These are phyloP conservation scores for Acrobasis suavella DNA, from an alignment of 2,888 invertebrate species.

Conservation along the genomic window DNA sequence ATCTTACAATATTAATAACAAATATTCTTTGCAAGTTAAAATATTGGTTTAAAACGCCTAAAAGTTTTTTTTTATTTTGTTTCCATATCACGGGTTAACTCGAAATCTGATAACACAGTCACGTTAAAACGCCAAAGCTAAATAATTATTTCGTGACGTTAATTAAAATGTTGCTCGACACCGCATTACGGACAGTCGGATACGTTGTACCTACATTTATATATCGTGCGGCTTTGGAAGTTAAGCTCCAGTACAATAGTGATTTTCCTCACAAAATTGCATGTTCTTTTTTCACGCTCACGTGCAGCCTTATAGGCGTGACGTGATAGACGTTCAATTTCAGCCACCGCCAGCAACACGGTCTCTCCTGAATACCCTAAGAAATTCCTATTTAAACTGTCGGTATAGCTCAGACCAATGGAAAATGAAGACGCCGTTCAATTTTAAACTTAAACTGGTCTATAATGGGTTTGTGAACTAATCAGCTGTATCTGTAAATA, in stretches of 20 bases:
- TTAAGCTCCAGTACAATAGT: not conserved
- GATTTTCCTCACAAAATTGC: slow-evolving; percentile 15
- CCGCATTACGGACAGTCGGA: not conserved
- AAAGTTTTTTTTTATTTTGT: no score
- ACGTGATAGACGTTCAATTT: slow-evolving; percentile 26
- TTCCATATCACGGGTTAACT: no score
- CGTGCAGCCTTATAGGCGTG: slow-evolving; percentile 25
- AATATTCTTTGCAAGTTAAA: no score
- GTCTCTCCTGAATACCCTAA: slow-evolving; percentile 14
- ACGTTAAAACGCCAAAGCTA: no score
- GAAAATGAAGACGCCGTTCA: slow-evolving; percentile 15
- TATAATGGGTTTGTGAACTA: no score
- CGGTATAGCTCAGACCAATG: slow-evolving; percentile 25
- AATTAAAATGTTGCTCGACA: no score
- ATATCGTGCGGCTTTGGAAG: not conserved
- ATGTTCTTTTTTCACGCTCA: slow-evolving; percentile 21
- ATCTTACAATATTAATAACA: no score
- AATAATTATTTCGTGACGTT: no score
- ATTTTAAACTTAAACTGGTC: not conserved
- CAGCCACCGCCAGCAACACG: slow-evolving; percentile 16
- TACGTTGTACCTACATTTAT: not conserved
- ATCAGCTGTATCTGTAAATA: no score
- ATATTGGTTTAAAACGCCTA: no score
- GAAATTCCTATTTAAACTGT: slow-evolving; percentile 30
- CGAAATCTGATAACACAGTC: no score